phyloP scores from a whole-genome alignment of 2,113 vertebrate species.

The Xiphias gladius region DNA sequence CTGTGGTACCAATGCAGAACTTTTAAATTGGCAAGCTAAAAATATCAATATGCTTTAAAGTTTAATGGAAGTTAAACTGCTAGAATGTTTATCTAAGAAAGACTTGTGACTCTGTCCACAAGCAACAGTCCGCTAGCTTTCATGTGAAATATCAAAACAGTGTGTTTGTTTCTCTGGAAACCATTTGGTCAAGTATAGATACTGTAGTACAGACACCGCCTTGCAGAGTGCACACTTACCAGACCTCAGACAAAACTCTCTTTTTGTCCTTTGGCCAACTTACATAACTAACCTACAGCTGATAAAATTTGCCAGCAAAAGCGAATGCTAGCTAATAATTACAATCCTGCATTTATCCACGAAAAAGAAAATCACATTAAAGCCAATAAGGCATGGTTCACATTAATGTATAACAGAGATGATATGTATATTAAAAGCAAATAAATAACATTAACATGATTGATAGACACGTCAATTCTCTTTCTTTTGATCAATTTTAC shows the following conservation, averaged over 20 bases:
- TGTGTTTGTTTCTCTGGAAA: neutral
- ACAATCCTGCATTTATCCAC: neutral
- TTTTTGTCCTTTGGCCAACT: neutral
- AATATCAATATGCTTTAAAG: constrained; percentile 14
- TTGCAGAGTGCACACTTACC: neutral
- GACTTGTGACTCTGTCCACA: neutral
- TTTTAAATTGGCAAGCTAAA: constrained; percentile 14
- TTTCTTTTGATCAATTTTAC: neutral
- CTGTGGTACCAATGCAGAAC: neutral
- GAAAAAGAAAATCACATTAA: neutral
- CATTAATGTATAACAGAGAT: neutral
- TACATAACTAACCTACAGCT: neutral
- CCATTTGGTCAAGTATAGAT: constrained; percentile 1
- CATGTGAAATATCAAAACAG: neutral
- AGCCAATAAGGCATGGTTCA: neutral
- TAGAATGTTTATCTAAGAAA: neutral
- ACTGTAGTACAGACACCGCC: neutral
- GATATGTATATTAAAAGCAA: neutral
- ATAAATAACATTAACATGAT: neutral
- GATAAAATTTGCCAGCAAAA: neutral
- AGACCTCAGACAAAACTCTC: neutral
- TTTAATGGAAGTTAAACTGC: constrained; percentile 6
- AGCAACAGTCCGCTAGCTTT: neutral
- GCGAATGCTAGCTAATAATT: neutral
- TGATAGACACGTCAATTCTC: neutral